Evolutionary conservation across 2,113 vertebrate genomes (phyloP), one percentile per base, ranked within the genome.

Genomic region (Pholis gunnellus): DNA sequence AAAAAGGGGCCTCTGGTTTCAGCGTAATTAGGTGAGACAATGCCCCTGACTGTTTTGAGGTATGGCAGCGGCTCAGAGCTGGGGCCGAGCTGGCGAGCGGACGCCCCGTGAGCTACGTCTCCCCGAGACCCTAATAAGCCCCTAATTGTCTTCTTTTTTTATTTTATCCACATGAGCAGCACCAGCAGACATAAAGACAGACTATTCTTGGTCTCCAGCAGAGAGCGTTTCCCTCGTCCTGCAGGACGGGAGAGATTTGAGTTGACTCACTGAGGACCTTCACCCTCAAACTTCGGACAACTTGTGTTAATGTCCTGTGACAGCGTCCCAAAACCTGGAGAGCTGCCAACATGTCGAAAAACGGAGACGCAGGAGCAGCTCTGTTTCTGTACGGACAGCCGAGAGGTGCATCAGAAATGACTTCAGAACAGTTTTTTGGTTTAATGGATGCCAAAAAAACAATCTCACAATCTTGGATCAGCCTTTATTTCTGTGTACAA

Each of bases 11-110:
- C 96, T 95, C 88, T 64, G 81, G 57, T 88, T 96, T 96, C 95
- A 95, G 91, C 22, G 1, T 98, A 97, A 99, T 98, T 97, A 97
- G 96, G 97, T 97, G 96, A 97, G 98, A 99, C 97, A 98, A 96
- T 96, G 94, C 96, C 96, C 96, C 96, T 95, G 96, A 97, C 97
- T 97, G 97, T 98, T 97, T 97, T 96, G 95, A 90, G 96, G 95
- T 95, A 96, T 96, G 97, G 96, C 95, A 95, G 96, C 93, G 89
- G 91, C 94, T 96, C 95, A 94, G 94, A 80, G 95, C 94, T 92
- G 95, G 94, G 94, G 95, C 95, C 95, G 92, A 95, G 94, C 95
- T 94, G 93, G 95, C 95, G 91, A 96, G 94, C 92, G 90, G 96
- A 95, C 94, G 92, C 96, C 96, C 95, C 95, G 93, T 95, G 96